These are phyloP conservation scores for Spisula solida DNA, from an alignment of 2,888 invertebrate genomes.

Conservation along the genomic window DNA sequence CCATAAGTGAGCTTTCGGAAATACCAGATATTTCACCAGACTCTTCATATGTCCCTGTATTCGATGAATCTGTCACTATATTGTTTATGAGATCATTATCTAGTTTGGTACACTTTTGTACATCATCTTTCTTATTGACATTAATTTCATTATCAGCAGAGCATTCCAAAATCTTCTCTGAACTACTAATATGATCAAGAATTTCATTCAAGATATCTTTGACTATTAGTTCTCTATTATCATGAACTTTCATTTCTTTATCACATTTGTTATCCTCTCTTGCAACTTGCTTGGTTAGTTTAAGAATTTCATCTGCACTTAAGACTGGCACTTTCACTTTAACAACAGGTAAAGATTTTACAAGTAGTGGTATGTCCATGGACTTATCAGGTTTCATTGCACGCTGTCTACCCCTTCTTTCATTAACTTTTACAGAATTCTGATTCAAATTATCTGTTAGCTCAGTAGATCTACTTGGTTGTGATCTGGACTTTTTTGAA, in stretches of 20 bases:
- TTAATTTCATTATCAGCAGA: neutral
- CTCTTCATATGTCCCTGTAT: neutral
- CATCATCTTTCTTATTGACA: neutral
- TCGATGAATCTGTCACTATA: neutral
- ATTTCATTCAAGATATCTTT: conserved; percentile 5
- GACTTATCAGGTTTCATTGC: neutral
- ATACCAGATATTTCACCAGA: neutral
- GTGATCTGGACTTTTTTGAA: neutral
- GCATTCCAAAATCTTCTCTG: neutral
- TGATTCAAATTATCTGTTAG: neutral
- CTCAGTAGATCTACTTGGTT: neutral
- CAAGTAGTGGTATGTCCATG: neutral
- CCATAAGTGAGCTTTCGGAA: no score
- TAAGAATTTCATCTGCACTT: conserved; percentile 25
- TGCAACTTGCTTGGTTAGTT: conserved; percentile 6
- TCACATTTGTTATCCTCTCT: neutral
- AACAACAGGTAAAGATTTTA: conserved; percentile 29
- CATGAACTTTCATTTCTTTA: neutral
- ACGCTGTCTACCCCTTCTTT: neutral
- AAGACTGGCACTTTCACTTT: conserved; percentile 34
- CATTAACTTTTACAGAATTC: neutral
- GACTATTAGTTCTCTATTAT: neutral
- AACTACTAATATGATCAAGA: conserved; percentile 10
- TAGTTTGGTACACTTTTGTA: neutral
- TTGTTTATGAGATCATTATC: neutral